Evolutionary conservation across 2,113 vertebrate genomes (phyloP), one percentile per base, ranked within the genome.

Genomic region (Poeciliopsis prolifica): DNA sequence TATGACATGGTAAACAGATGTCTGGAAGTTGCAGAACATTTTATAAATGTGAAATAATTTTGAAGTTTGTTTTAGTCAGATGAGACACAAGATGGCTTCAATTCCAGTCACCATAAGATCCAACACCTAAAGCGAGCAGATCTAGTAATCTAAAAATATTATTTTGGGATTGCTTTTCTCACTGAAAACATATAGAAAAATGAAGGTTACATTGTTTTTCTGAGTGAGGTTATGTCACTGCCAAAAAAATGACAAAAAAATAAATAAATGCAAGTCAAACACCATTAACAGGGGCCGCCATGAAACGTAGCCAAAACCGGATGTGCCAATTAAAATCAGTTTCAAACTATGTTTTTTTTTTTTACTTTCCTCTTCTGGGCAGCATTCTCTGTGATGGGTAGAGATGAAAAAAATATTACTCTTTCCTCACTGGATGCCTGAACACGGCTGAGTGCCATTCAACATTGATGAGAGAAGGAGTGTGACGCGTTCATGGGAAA

Each of bases 401-500:
- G 8, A 58, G 22, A 58, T 62, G 28, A 29, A 15, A 30, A 17
- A 62, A 31, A 61, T 19, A 40, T 65, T 3, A 42, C 13, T 70
- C 19, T 37, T 3, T 33, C 12, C 7, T 33, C 29, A 61, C 58
- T 12, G 28, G 54, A 65, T 58, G 35, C 30, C 7, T 13, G 37
- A 62, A 61, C 51, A 6, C 31, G 61, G 61, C 60, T 68, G 29
- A 15, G 75, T 61, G 29, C 44, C 74, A 68, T 74, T 37, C 35
- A 78, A 84, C 64, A 86, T 84, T 87, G 61, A 79, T 67, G 75
- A 69, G 64, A 67, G 58, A 62, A 51, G 65, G 48, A 74, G 40
- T 22, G 37, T 33, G 54, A 80, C 22, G 51, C 26, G 10, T n/a
- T 58, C 14, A 61, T 58, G 1, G 28, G 33, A 44, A 8, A 61